Base-by-base conservation (phyloP, 92 coral and sea anemone genomes). In the Anthopleura xanthogrammica region DNA sequence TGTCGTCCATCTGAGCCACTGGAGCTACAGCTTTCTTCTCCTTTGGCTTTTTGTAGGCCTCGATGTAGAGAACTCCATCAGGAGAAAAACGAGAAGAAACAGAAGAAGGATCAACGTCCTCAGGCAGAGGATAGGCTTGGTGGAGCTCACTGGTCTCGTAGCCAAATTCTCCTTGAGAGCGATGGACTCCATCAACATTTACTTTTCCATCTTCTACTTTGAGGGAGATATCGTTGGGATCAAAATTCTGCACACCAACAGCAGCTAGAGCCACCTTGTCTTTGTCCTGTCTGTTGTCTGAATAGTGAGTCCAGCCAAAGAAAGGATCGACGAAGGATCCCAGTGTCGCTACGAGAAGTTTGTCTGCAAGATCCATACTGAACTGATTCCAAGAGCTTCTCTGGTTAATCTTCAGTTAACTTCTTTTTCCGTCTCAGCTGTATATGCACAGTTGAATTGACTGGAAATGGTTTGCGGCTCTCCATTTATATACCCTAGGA, bases 181-280 rank as follows among this genome's bases (percentile, higher is more conserved):
- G 90, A 83, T 91, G 98, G 39, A 92, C 91, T 3, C 97, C 98
- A 29, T 88, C 82, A 71, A 95, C 92, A 29, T 89, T 72, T 46
- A 95, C 82, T 81, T 90, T 89, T 80, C 92, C 93, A 16, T 91
- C 91, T 83, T 95, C 98, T 10, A 95, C 98, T 9, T 92, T 92
- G 60, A 93, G 90, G 29, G 83, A 87, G 1, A 95, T 92, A 66
- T 95, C 98, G n/a, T 91, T 95, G 4, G 98, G 94, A 29, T 86
- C 89, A 71, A 92, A 95, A 72, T 90, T 83, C 60, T 94, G 90
- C 24, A 93, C 95, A 56, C 92, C 98, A 4, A 95, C 76, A 39
- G 92, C 85, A 14, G 96, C 98, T 54, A 95, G 86, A 48, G 81
- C 85, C 16, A 88, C 85, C 76, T 85, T 88, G 68, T 88, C 91